Conservation (phyloP, 2,797 vertebrate species). For the Clarias platycephalus region DNA sequence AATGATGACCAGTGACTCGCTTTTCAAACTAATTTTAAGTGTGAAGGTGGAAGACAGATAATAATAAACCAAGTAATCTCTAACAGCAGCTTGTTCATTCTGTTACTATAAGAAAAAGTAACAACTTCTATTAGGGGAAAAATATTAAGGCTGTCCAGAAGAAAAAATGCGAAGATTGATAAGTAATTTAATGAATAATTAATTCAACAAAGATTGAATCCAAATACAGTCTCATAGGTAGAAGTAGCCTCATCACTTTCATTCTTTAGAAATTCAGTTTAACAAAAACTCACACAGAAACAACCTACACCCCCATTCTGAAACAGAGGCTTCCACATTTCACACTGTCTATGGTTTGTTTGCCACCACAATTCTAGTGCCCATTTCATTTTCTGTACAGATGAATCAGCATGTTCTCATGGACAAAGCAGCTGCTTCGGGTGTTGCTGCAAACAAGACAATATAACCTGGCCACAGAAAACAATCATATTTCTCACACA, state of each 20-base stretch:
- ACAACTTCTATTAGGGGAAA: background rate
- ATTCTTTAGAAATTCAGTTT: background rate
- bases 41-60: background rate
- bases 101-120: background rate
- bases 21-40: background rate
- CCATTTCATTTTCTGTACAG: background rate
- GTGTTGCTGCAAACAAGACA: background rate
- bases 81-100: background rate
- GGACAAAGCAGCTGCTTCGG: background rate
- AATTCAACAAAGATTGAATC: background rate
- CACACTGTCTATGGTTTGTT: background rate
- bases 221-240: background rate
- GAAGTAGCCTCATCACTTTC: background rate
- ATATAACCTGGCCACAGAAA: background rate
- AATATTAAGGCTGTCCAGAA: background rate
- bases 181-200: slow-evolving; percentile 17
- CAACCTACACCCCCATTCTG: background rate
- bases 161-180: background rate
- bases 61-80: background rate
- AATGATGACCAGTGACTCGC: background rate
- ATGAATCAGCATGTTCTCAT: slow-evolving; percentile 10
- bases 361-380: slow-evolving; percentile 5
- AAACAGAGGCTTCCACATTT: slow-evolving; percentile 22
- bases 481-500: background rate
- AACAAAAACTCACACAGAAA: background rate